A percentile compares a stretch with the other conserved stretches of the same genome.
These are phyloP conservation scores for Hoplodrina blanda DNA, from an alignment of 2,888 invertebrate species.

Conservation along the genomic window DNA sequence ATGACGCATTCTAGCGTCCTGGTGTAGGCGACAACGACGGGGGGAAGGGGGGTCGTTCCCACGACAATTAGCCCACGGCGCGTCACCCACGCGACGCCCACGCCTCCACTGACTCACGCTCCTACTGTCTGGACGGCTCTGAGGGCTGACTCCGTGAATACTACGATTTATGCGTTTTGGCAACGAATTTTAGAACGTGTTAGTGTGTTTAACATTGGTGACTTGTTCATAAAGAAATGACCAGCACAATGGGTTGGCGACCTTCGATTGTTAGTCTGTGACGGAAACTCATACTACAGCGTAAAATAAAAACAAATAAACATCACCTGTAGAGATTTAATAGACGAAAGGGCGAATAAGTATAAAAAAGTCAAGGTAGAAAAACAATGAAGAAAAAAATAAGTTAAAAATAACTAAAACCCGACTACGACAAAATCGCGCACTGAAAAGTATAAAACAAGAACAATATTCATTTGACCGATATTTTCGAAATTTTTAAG, in stretches of 20 bases:
- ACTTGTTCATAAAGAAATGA: conserved; percentile 7
- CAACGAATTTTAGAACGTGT: conserved; percentile 43
- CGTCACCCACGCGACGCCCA: conserved; percentile 69
- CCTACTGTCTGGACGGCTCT: conserved; percentile 64
- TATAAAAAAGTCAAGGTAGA: neutral
- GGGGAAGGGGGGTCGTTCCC: conserved; percentile 73
- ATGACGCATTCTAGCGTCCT: conserved; percentile 62
- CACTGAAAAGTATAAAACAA: no score
- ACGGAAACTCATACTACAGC: neutral
- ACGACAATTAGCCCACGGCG: conserved; percentile 87
- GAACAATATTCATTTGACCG: no score
- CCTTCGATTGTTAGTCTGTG: neutral
- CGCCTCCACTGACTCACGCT: conserved; percentile 72
- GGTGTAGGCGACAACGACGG: conserved; percentile 60
- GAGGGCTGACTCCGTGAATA: conserved; percentile 69
- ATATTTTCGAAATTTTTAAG: no score
- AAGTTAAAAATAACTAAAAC: no score
- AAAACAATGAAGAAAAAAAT: conserved; percentile 1
- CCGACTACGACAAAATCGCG: no score
- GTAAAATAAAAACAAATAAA: neutral
- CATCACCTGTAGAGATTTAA: neutral
- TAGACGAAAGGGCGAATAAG: neutral
- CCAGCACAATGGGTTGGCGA: neutral
- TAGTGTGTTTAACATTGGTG: conserved; percentile 19
- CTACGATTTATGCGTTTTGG: conserved; percentile 55